These are phyloP conservation scores for Patagioenas fasciata DNA, from an alignment of 2,113 vertebrate species.

Conservation along the genomic window DNA sequence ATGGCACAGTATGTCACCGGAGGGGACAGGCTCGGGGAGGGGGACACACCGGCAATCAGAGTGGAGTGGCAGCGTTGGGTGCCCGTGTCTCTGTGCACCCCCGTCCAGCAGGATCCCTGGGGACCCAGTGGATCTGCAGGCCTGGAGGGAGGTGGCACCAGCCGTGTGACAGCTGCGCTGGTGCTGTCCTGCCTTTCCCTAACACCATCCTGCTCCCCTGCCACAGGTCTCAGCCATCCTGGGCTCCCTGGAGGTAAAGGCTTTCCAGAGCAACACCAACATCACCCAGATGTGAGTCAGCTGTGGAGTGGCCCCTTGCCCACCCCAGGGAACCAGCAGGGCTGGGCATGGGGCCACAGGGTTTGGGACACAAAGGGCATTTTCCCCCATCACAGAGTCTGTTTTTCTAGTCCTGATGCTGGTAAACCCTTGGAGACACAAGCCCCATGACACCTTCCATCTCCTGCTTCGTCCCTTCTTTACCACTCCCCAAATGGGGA, in stretches of 20 bases:
- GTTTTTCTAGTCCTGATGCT: neutral
- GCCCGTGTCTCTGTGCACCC: fast-evolving
- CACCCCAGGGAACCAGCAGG: fast-evolving
- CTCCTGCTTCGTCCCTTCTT: neutral
- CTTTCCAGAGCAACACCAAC: conserved; percentile 46
- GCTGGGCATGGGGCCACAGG: neutral
- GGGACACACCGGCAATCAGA: fast-evolving
- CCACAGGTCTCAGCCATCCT: conserved; percentile 28
- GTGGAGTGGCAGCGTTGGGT: neutral
- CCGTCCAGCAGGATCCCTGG: fast-evolving
- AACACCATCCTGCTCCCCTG: fast-evolving
- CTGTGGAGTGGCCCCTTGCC: neutral
- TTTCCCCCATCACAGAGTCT: neutral
- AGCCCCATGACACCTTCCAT: neutral
- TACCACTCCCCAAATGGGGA: fast-evolving
- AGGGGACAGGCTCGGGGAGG: neutral
- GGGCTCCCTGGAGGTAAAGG: conserved; percentile 32
- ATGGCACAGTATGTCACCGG: neutral
- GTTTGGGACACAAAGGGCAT: neutral
- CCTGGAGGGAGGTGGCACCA: neutral
- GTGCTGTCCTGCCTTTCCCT: neutral
- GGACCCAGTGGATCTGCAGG: neutral
- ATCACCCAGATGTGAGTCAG: conserved; percentile 20
- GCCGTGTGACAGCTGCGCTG: fast-evolving
- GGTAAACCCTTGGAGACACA: neutral